Evolutionary conservation across 1,140 invertebrate species (phyloP), one percentile per base, ranked within the genome.

Genomic region (Colletes gigas): DNA sequence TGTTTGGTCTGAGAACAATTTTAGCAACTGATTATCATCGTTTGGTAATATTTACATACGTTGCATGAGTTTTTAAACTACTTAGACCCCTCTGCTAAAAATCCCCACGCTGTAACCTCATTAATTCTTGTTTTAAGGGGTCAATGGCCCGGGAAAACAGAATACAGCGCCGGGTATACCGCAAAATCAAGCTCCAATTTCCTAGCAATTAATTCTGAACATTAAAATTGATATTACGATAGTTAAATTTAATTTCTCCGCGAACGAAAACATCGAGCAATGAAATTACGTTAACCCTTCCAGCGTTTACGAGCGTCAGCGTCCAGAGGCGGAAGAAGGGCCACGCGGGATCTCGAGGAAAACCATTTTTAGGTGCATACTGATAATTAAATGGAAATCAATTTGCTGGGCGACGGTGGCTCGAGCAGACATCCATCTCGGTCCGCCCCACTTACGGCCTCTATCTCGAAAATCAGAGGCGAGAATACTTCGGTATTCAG

Each of bases 401-500:
- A 76, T 76, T 72, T 76, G 17, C 50, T 21, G 41, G 9, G 52
- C 57, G 57, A 39, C 21, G n/a, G 63, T 55, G 52, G 41, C 44
- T 50, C 65, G 65, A n/a, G 52, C 19, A 9, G 67, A 54, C 68
- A 39, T 41, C 67, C 47, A 54, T n/a, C 9, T 41, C 54, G 17
- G 41, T 7, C 75, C 75, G 71, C 17, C 62, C 60, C 57, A 73
- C 19, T 71, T 74, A 75, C 55, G 19, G 41, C 3, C 52, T 68
- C 60, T 63, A 77, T 77, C 73, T 70, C 67, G 55, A 10, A 39
- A 81, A 83, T 74, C 71, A 39, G 52, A 50, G 70, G 71, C 70
- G 50, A 71, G 30, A 63, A 63, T 60, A 87, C 77, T 81, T 78
- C 81, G 73, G 82, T 83, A 83, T 72, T 83, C 83, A 83, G 83